Conservation (phyloP, 2,113 vertebrate species). For the Cacatua alba region DNA sequence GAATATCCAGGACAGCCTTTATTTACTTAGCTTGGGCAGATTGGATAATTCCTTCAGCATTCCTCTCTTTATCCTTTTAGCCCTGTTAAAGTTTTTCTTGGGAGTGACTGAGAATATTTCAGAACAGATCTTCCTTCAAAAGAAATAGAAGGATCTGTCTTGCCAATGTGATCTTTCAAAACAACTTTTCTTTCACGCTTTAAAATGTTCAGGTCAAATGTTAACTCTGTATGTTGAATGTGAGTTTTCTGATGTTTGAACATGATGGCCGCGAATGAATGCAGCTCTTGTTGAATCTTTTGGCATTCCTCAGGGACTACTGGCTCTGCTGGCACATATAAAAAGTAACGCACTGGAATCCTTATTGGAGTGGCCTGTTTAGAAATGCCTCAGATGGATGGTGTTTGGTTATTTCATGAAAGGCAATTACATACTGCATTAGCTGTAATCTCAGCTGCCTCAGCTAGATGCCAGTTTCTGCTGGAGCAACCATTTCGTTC, state of each 20-base stretch:
- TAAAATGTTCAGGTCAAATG: slow-evolving; percentile 47
- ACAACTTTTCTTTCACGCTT: background rate
- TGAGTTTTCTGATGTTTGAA: slow-evolving; percentile 41
- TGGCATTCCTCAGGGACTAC: slow-evolving; percentile 43
- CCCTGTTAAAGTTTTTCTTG: slow-evolving; percentile 7
- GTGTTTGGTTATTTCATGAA: slow-evolving; percentile 61
- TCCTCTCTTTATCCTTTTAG: slow-evolving; percentile 6
- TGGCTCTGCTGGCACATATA: slow-evolving; percentile 12
- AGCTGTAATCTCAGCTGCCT: slow-evolving; percentile 57
- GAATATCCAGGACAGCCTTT: background rate
- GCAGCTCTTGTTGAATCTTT: slow-evolving; percentile 58
- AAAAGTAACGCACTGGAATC: slow-evolving; percentile 34
- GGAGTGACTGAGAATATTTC: background rate
- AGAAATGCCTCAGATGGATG: slow-evolving; percentile 50
- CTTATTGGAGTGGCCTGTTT: slow-evolving; percentile 51
- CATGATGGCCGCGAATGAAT: slow-evolving; percentile 38
- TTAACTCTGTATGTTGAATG: slow-evolving; percentile 37
- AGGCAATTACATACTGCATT: slow-evolving; percentile 52
- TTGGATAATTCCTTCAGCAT: background rate
- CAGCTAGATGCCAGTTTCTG: background rate
- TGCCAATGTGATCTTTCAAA: slow-evolving; percentile 35
- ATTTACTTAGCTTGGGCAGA: background rate
- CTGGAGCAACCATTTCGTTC: background rate
- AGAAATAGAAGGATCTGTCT: background rate
- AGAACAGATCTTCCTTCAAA: background rate